Percentiles rank a stretch among this genome's conserved stretches.
These are phyloP conservation scores for Osedax fenrisi DNA, from an alignment of 2,888 invertebrate genomes.

Conservation along the genomic window DNA sequence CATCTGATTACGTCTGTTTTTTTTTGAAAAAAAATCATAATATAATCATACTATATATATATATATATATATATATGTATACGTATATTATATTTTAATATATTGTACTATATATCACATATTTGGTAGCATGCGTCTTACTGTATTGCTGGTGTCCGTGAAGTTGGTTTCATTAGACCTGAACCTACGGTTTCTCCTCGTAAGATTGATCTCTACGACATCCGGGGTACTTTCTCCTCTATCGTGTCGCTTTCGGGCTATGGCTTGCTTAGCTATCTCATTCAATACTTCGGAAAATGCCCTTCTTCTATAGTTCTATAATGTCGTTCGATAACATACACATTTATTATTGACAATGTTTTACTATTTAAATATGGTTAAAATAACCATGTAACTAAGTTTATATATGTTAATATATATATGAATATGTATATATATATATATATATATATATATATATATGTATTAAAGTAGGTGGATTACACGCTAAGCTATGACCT, in stretches of 20 bases:
- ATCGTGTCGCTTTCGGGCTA: neutral
- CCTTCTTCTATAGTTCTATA: neutral
- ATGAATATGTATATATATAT: neutral
- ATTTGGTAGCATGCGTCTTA: no score
- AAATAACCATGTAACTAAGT: neutral
- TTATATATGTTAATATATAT: neutral
- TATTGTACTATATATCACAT: no score
- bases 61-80: no score
- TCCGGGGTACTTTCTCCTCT: neutral
- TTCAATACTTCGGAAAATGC: neutral
- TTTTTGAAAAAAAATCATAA: no score
- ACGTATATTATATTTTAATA: no score
- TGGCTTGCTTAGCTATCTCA: neutral
- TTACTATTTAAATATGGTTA: no score
- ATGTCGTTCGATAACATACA: no score
- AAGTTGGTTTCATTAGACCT: neutral
- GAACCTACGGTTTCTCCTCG: neutral
- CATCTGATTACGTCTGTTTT: no score
- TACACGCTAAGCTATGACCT: no score
- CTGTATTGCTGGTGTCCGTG: neutral
- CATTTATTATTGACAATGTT: no score
- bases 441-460: neutral
- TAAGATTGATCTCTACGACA: neutral
- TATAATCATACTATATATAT: no score
- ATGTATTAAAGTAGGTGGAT: no score